Evolutionary conservation across 2,888 invertebrate genomes (phyloP), one percentile per base, ranked within the genome.

Genomic region (Trachelus stipa): DNA sequence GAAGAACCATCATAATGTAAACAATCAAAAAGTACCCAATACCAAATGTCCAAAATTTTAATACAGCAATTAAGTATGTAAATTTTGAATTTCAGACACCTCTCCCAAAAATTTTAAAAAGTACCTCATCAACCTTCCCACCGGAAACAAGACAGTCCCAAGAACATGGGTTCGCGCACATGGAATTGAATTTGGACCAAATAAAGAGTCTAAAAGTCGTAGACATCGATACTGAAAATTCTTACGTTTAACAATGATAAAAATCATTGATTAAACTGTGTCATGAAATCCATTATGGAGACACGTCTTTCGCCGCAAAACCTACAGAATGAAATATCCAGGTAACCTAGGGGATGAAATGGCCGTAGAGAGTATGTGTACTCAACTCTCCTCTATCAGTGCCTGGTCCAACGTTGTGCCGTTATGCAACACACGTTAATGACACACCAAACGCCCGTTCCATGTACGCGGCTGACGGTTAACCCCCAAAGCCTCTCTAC

Each of bases 361-460:
- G 9, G 56, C 56, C 23, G 1, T 56, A 31, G 31, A 71, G 71
- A 31, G 71, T 71, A 31, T 71, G 33, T 71, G 33, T 71, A 71
- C 71, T 71, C 15, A 23, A 34, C 71, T 71, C 71, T 71, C 71
- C 31, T 34, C 31, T 33, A 71, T 71, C 33, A 31, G 34, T 71
- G 4, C 11, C 33, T 34, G 71, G 9, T 34, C 71, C 56, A 23
- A 56, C 23, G 56, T 56, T 56, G 56, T 56, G 71, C 33, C 33
- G 71, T 71, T 71, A 71, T 31, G 31, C 71, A 71, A 71, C 71
- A 34, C 71, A 56, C 73, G 34, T 73, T 76, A 68, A 69, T 73
- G 68, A 68, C 74, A 73, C 15, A 82, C 80, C 85, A 82, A 82
- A 86, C 85, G 86, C 86, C 84, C 79, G 81, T 81, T 84, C 80